Conservation (phyloP, 2,113 vertebrate genomes). For the Pituophis catenifer region DNA sequence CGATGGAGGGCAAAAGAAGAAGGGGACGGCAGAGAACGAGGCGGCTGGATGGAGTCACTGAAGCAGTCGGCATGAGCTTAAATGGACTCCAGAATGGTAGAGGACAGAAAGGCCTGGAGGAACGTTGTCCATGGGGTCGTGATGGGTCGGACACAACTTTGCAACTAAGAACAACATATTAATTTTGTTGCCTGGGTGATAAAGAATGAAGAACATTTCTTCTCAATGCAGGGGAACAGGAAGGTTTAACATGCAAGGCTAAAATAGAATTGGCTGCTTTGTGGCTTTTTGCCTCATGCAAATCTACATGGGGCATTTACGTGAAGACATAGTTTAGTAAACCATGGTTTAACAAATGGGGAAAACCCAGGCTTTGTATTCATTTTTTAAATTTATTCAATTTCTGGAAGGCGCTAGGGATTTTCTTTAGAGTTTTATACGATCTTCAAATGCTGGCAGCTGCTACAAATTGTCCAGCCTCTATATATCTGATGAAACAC, state of each 20-base stretch:
- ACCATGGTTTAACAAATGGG: background rate
- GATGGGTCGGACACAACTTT: too few species aligned
- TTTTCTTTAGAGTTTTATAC: background rate
- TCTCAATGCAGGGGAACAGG: background rate
- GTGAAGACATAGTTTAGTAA: background rate
- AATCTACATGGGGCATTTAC: background rate
- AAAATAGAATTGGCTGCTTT: background rate
- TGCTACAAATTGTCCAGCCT: background rate
- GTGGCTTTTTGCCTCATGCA: background rate
- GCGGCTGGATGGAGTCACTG: too few species aligned
- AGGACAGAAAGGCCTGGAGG: too few species aligned
- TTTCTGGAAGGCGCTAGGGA: background rate
- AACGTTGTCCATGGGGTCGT: too few species aligned
- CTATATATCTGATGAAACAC: background rate
- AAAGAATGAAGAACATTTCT: background rate
- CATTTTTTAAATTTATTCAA: background rate
- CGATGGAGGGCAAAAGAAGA: too few species aligned
- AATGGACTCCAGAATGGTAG: too few species aligned
- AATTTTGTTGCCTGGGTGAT: slow-evolving; percentile 4
- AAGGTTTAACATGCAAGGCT: background rate
- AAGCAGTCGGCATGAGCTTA: too few species aligned
- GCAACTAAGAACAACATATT: background rate
- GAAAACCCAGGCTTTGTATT: background rate
- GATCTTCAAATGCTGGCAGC: background rate
- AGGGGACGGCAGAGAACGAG: too few species aligned